Conservation (phyloP, 2,797 vertebrate species). For the Neomorphus geoffroyi region DNA sequence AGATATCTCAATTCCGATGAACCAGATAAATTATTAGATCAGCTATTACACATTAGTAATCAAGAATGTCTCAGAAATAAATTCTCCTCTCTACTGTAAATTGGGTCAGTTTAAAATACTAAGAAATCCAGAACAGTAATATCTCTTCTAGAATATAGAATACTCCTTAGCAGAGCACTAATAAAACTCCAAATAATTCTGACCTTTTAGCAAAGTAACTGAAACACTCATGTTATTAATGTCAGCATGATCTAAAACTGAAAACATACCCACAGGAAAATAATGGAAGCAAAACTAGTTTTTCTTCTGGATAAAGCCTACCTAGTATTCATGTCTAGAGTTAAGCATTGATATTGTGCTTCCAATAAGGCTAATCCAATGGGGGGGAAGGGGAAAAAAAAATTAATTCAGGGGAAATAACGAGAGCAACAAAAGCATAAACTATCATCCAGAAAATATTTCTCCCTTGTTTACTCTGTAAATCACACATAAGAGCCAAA, state of each 20-base stretch:
- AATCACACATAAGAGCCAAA: background rate
- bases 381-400: no score
- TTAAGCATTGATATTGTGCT: background rate
- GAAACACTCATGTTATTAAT: constrained; percentile 2
- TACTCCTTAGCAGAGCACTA: constrained; percentile 3
- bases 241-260: background rate
- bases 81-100: background rate
- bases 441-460: background rate
- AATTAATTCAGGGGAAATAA: background rate
- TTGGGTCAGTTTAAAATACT: background rate
- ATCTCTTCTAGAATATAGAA: constrained; percentile 15
- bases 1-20: constrained; percentile 27
- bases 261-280: background rate
- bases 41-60: constrained; percentile 17
- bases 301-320: background rate
- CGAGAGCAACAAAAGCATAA: background rate
- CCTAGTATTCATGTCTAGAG: background rate
- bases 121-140: background rate
- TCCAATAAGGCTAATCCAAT: background rate
- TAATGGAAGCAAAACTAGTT: background rate
- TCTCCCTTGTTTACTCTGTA: background rate
- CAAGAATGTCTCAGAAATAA: constrained; percentile 26
- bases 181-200: background rate
- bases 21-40: constrained; percentile 36
- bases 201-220: constrained; percentile 2